Evolutionary conservation across 2,797 vertebrate genomes (phyloP).

Genomic region (Parotocinclus haroldoi): DNA sequence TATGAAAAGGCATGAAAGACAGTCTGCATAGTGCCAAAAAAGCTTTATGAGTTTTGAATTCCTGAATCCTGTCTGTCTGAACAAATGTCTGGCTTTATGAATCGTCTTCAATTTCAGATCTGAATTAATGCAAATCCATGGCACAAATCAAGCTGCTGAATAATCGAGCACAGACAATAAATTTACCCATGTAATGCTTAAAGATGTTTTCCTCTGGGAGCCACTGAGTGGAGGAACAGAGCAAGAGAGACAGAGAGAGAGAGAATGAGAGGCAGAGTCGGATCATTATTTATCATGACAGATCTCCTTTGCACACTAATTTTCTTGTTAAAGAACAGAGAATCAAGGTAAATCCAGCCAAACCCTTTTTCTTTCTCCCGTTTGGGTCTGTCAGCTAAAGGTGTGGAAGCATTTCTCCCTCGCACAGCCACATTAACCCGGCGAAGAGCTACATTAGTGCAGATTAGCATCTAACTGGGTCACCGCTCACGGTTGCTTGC

Average conservation of each 20-base stretch:
- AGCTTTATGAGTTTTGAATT: no score
- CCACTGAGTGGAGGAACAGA: slow-evolving; percentile 36
- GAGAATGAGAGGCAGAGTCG: slow-evolving; percentile 27
- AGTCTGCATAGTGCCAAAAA: no score
- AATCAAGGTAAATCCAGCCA: slow-evolving; percentile 33
- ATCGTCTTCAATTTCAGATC: slow-evolving; percentile 40
- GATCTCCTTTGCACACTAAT: slow-evolving; percentile 62
- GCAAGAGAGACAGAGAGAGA: slow-evolving; percentile 35
- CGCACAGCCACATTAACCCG: slow-evolving; percentile 48
- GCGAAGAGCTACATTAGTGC: slow-evolving; percentile 50
- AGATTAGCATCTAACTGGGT: slow-evolving; percentile 53
- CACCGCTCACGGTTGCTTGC: slow-evolving; percentile 44
- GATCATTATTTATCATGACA: slow-evolving; percentile 58
- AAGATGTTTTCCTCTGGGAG: slow-evolving; percentile 51
- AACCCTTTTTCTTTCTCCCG: slow-evolving; percentile 41
- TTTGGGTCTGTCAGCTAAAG: slow-evolving; percentile 47
- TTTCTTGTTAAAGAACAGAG: slow-evolving; percentile 58
- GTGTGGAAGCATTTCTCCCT: slow-evolving; percentile 35
- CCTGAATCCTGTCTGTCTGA: no score
- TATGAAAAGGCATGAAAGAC: no score
- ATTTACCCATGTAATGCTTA: slow-evolving; percentile 50
- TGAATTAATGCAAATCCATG: slow-evolving; percentile 57
- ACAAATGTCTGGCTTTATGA: slow-evolving; percentile 38
- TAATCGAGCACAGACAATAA: slow-evolving; percentile 46
- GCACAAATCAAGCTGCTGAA: slow-evolving; percentile 62